phyloP scores from a whole-genome alignment of 2,888 invertebrate genomes.

The Quadroppia sp. region DNA sequence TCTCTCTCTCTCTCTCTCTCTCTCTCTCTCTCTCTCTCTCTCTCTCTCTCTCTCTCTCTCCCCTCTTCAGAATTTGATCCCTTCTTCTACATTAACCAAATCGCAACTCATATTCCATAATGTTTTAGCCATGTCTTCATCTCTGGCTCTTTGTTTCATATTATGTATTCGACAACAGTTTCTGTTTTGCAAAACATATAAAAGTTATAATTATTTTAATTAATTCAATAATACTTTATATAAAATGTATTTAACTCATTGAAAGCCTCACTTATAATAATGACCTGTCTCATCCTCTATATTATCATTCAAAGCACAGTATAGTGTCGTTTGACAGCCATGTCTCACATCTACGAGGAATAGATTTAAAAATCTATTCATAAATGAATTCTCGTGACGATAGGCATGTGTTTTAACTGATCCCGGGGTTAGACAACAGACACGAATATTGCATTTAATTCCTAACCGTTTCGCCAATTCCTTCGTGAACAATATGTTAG shows the following conservation, averaged over 20 bases:
- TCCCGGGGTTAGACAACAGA: slow-evolving; percentile 56
- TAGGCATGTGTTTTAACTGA: slow-evolving; percentile 53
- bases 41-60: too few relatives aligned
- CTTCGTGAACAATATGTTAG: slow-evolving; percentile 52
- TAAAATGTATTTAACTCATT: neutral
- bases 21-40: too few relatives aligned
- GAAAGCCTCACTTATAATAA: slow-evolving; percentile 47
- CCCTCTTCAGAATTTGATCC: neutral
- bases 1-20: too few relatives aligned
- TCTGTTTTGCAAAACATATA: too few relatives aligned
- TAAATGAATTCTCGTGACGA: slow-evolving; percentile 52
- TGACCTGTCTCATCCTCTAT: slow-evolving; percentile 51
- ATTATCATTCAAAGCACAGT: slow-evolving; percentile 58
- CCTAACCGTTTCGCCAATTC: slow-evolving; percentile 50
- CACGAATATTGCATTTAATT: slow-evolving; percentile 53
- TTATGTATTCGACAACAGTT: too few relatives aligned
- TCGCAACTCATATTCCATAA: slow-evolving; percentile 48
- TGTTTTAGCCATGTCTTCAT: slow-evolving; percentile 44
- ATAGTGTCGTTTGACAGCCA: slow-evolving; percentile 68
- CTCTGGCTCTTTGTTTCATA: slow-evolving; percentile 34
- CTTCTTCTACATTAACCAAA: slow-evolving; percentile 46
- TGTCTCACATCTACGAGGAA: slow-evolving; percentile 51
- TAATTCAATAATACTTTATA: slow-evolving; percentile 26
- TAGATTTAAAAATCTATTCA: slow-evolving; percentile 48
- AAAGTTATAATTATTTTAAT: neutral